A percentile compares a stretch with the other conserved stretches of the same genome.
These are phyloP conservation scores for Teinopalpus imperialis DNA, from an alignment of 2,888 invertebrate genomes.

Conservation along the genomic window DNA sequence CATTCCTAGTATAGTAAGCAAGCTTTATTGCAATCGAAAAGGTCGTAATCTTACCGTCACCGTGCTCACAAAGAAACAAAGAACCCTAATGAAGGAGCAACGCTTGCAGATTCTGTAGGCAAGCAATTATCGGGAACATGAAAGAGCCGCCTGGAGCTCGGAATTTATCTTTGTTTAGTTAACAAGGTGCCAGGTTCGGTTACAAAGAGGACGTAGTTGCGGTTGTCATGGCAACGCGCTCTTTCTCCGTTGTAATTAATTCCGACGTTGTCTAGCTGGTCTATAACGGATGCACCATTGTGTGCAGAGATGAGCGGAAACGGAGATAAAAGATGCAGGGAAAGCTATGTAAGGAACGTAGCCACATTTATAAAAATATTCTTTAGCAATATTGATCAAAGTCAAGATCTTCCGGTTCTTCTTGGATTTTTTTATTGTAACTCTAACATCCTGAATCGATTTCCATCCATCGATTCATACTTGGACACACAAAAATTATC, in stretches of 20 bases:
- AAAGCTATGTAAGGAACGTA: too few species aligned
- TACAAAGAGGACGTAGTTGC: slow-evolving; percentile 9
- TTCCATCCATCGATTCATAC: too few species aligned
- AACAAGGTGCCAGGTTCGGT: slow-evolving; percentile 20
- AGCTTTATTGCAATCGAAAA: neutral
- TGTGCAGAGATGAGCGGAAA: slow-evolving; percentile 13
- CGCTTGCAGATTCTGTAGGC: slow-evolving; percentile 1
- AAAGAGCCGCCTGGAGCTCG: slow-evolving; percentile 10
- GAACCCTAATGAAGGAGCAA: slow-evolving; percentile 13
- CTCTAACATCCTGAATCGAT: too few species aligned
- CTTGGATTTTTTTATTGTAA: too few species aligned
- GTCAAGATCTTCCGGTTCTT: too few species aligned
- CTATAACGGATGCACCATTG: slow-evolving; percentile 6
- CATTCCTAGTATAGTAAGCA: too few species aligned
- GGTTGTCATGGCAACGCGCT: slow-evolving; percentile 25
- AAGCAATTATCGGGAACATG: slow-evolving; percentile 16
- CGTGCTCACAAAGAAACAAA: slow-evolving; percentile 1
- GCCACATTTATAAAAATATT: too few species aligned
- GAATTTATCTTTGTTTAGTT: slow-evolving; percentile 25
- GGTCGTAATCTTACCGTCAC: slow-evolving; percentile 1
- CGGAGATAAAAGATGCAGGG: too few species aligned
- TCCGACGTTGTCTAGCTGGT: neutral
- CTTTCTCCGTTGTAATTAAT: slow-evolving; percentile 14
- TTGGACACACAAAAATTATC: too few species aligned
- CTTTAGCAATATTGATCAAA: too few species aligned